These are phyloP conservation scores for Nanorana parkeri DNA, from an alignment of 2,113 vertebrate genomes.

Conservation along the genomic window DNA sequence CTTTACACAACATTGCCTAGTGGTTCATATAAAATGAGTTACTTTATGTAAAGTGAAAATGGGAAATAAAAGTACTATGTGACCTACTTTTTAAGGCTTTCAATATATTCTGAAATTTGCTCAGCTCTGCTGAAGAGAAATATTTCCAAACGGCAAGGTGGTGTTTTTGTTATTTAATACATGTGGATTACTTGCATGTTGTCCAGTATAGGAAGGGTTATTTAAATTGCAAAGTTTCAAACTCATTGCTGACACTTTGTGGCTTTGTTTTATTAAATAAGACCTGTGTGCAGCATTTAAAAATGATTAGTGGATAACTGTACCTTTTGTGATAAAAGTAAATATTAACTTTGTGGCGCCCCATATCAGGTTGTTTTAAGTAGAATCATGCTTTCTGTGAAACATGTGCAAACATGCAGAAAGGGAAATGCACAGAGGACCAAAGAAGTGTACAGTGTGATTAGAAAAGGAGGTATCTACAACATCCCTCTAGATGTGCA, in stretches of 20 bases:
- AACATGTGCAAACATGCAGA: no score
- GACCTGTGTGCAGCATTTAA: no score
- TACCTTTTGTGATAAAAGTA: no score
- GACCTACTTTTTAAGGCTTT: slow-evolving; percentile 52
- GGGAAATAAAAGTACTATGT: slow-evolving; percentile 29
- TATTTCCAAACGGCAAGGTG: neutral
- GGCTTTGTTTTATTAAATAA: no score
- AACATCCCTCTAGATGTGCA: no score
- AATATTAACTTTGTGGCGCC: no score
- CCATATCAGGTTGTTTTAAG: no score
- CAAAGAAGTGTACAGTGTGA: no score
- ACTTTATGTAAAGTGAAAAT: slow-evolving; percentile 19
- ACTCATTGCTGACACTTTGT: neutral
- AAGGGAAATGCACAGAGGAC: no score
- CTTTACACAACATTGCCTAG: slow-evolving; percentile 28
- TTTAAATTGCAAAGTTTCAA: neutral
- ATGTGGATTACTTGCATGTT: slow-evolving; percentile 5
- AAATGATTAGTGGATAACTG: no score
- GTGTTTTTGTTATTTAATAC: slow-evolving; percentile 14
- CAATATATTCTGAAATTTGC: slow-evolving; percentile 21
- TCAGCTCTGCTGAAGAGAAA: slow-evolving; percentile 26
- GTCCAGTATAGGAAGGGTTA: slow-evolving; percentile 8
- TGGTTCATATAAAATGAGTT: slow-evolving; percentile 29
- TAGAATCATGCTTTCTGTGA: no score
- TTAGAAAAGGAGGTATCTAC: no score